Evolutionary conservation across 2,888 invertebrate species (phyloP).

Genomic region (Alsophila aescularia): DNA sequence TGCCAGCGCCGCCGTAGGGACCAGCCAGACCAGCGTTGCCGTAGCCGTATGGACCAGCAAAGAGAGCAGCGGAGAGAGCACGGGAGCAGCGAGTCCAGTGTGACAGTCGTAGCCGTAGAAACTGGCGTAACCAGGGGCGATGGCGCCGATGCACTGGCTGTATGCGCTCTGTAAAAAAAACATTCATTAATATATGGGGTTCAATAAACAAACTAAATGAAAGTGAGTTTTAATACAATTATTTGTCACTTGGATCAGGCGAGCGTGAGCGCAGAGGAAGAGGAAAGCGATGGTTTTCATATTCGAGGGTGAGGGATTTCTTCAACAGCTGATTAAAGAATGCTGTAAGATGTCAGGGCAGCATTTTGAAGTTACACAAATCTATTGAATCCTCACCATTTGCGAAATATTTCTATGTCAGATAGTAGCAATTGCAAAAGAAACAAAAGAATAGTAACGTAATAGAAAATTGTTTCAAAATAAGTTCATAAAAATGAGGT

Average conservation of each 20-base stretch:
- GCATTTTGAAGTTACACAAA: neutral
- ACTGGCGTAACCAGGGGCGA: conserved; percentile 1
- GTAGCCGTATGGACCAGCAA: neutral
- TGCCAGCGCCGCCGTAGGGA: conserved; percentile 27
- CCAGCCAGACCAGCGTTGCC: conserved; percentile 2
- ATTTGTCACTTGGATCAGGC: conserved; percentile 47
- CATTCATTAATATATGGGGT: neutral
- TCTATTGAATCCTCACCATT: neutral
- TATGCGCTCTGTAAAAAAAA: conserved; percentile 11
- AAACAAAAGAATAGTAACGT: too few species aligned
- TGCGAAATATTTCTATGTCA: neutral
- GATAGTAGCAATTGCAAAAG: neutral
- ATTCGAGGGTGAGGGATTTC: neutral
- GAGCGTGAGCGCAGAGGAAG: conserved; percentile 47
- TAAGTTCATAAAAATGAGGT: neutral
- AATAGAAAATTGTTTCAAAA: neutral
- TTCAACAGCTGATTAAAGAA: neutral
- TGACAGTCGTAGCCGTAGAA: neutral
- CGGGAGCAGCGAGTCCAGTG: neutral
- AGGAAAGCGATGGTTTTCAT: conserved; percentile 34
- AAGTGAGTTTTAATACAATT: neutral
- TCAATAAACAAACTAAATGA: too few species aligned
- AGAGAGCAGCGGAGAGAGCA: neutral
- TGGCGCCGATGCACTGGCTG: conserved; percentile 1
- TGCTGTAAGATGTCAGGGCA: neutral